These are phyloP conservation scores for Drosophila longiperda DNA, from an alignment of 2,888 invertebrate genomes.

Conservation along the genomic window DNA sequence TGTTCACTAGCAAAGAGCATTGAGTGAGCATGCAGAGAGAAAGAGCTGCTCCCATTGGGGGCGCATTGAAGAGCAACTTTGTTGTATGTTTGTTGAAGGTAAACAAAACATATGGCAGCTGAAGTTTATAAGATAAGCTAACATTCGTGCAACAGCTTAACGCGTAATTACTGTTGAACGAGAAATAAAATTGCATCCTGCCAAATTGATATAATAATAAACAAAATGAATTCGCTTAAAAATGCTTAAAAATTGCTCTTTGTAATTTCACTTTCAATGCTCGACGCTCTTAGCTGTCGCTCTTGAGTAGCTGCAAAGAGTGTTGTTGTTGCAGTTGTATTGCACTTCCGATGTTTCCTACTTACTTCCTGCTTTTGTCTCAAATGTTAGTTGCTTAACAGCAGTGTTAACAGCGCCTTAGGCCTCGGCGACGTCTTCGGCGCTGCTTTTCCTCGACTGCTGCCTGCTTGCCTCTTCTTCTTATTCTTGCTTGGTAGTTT, in stretches of 20 bases:
- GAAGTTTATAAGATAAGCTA: background rate
- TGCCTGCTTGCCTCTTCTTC: background rate
- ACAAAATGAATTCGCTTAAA: background rate
- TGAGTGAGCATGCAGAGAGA: background rate
- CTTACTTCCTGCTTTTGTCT: conserved; percentile 49
- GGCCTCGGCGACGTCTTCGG: conserved; percentile 37
- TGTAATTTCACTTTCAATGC: conserved; percentile 41
- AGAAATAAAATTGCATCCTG: background rate
- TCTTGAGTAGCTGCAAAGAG: conserved; percentile 40
- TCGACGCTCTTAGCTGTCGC: conserved; percentile 23
- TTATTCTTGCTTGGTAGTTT: conserved; percentile 11
- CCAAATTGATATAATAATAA: background rate
- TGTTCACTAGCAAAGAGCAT: conserved; percentile 1
- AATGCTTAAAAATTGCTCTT: background rate
- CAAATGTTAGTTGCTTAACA: conserved; percentile 36
- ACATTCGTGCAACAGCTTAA: conserved; percentile 12
- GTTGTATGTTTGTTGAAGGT: conserved; percentile 27
- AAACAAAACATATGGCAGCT: conserved; percentile 60
- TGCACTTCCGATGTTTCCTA: conserved; percentile 51
- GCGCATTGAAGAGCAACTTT: conserved; percentile 32
- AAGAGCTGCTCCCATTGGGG: background rate
- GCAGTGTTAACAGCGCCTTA: conserved; percentile 36
- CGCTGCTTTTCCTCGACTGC: conserved; percentile 4
- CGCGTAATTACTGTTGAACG: background rate
- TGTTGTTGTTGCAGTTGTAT: conserved; percentile 8